Conservation (phyloP, 2,888 invertebrate genomes). For the Lepetodrilus schrolli region DNA sequence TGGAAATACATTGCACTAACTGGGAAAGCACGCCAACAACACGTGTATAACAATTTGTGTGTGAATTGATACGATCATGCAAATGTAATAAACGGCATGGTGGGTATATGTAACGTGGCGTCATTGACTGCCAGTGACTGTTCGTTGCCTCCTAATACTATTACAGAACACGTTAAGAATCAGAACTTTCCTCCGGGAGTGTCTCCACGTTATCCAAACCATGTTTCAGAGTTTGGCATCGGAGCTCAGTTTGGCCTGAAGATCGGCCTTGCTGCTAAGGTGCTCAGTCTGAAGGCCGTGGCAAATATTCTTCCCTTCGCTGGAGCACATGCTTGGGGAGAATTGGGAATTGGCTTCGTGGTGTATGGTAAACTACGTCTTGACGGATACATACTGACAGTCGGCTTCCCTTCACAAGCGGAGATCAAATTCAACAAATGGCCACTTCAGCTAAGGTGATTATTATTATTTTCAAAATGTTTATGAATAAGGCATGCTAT, state of each 20-base stretch:
- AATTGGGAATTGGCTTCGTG: slow-evolving; percentile 45
- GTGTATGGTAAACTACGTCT: slow-evolving; percentile 52
- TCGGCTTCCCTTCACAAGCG: slow-evolving; percentile 55
- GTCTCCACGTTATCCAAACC: too few relatives aligned
- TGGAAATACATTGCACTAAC: not conserved
- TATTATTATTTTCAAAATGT: too few relatives aligned
- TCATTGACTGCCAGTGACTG: too few relatives aligned
- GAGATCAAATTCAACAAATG: slow-evolving; percentile 59
- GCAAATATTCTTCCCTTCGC: slow-evolving; percentile 47
- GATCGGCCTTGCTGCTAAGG: slow-evolving; percentile 46
- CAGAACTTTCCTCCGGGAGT: too few relatives aligned
- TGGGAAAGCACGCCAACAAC: not conserved
- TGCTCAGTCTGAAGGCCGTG: slow-evolving; percentile 44
- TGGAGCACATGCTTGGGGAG: slow-evolving; percentile 45
- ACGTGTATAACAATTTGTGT: not conserved
- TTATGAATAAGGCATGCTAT: too few relatives aligned
- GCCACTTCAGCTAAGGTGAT: slow-evolving; percentile 57
- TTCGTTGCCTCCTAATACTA: too few relatives aligned
- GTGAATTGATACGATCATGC: too few relatives aligned
- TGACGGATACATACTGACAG: slow-evolving; percentile 51
- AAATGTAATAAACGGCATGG: too few relatives aligned
- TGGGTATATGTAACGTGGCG: too few relatives aligned
- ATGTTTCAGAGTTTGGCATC: slow-evolving; percentile 50
- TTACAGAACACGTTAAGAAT: too few relatives aligned
- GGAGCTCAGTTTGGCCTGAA: slow-evolving; percentile 52